These are phyloP conservation scores for Stenichneumon culpator DNA, from an alignment of 2,888 invertebrate genomes.

Conservation along the genomic window DNA sequence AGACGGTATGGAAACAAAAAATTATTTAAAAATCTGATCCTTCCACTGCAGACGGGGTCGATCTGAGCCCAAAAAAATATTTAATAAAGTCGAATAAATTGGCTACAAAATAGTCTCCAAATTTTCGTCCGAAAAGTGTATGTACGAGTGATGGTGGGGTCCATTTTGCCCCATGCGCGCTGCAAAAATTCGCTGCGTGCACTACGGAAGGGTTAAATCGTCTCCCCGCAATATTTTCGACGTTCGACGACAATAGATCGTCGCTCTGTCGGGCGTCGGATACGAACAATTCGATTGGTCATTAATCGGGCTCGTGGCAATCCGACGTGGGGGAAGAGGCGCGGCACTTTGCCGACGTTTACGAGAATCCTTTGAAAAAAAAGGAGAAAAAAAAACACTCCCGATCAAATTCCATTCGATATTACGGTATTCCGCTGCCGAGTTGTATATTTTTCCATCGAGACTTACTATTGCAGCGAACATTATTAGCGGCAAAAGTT, in stretches of 20 bases:
- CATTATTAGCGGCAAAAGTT: not conserved
- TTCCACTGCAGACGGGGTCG: no score
- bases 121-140: no score
- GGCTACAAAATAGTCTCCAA: no score
- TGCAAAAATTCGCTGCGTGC: no score
- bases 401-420: conserved; percentile 23
- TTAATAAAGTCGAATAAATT: no score
- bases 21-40: no score
- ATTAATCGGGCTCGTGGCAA: conserved; percentile 1
- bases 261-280: not conserved
- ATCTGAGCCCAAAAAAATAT: no score
- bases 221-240: not conserved
- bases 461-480: no score
- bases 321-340: conserved; percentile 42
- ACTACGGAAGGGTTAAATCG: no score
- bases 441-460: not conserved
- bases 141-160: no score
- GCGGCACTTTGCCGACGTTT: conserved; percentile 24
- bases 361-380: conserved; percentile 14
- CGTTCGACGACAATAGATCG: not conserved
- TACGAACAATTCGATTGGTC: conserved; percentile 1
- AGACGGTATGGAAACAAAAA: not conserved
- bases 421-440: not conserved
- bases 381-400: conserved; percentile 23
- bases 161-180: no score